Percentiles rank a stretch among this genome's conserved stretches.
phyloP scores from a whole-genome alignment of 1,140 invertebrate species.

The Plutomurus gul region DNA sequence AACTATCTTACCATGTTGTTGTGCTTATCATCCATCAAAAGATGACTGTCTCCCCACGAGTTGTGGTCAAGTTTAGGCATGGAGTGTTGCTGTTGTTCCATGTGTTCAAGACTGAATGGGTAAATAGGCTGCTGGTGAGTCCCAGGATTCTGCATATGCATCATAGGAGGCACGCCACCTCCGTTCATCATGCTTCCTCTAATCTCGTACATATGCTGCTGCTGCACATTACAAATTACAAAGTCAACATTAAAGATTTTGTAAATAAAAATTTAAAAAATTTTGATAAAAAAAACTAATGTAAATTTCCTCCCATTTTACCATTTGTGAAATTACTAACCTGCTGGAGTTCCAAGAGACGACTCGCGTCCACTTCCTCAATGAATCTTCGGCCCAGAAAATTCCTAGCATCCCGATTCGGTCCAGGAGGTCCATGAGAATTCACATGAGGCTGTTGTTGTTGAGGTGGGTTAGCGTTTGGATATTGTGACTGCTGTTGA shows the following conservation, averaged over 20 bases:
- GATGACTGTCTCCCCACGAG: conserved; percentile 39
- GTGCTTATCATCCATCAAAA: conserved; percentile 48
- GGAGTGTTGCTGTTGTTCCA: conserved; percentile 33
- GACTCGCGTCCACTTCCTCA: conserved; percentile 45
- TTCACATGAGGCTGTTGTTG: conserved; percentile 16
- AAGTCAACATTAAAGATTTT: background rate
- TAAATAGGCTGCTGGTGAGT: conserved; percentile 44
- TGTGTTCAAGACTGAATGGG: conserved; percentile 45
- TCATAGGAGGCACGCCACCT: conserved; percentile 36
- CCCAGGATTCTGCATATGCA: conserved; percentile 45
- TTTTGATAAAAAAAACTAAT: background rate
- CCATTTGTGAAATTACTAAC: conserved; percentile 4
- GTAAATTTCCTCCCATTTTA: background rate
- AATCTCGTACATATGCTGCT: conserved; percentile 42
- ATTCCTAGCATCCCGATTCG: conserved; percentile 5
- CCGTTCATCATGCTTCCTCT: conserved; percentile 48
- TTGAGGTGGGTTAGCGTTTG: conserved; percentile 21
- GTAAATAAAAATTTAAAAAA: background rate
- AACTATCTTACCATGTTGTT: conserved; percentile 39
- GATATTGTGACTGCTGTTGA: conserved; percentile 30
- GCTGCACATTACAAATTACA: background rate
- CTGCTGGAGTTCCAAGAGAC: conserved; percentile 49
- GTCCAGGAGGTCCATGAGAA: conserved; percentile 35
- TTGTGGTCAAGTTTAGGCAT: conserved; percentile 38
- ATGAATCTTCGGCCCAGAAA: conserved; percentile 49